Base-by-base conservation (phyloP, 2,113 vertebrate species). In the Pelobates fuscus region DNA sequence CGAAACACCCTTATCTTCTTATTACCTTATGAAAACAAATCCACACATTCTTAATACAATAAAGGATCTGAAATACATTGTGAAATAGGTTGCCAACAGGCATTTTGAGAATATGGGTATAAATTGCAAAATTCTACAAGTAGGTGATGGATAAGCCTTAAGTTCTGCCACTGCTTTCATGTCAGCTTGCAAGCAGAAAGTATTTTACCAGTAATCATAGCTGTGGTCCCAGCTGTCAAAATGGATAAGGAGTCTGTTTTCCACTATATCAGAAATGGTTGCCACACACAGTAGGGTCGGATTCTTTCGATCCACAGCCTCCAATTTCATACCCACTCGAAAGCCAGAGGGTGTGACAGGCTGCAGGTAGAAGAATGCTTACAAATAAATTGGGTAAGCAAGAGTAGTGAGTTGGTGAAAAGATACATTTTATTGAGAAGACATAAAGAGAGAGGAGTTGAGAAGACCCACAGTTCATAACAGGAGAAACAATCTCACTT, bases 161-260 rank as follows among this genome's bases (percentile, higher is more conserved):
- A n/a, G n/a, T n/a, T n/a, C n/a, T n/a, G n/a, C n/a, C n/a, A n/a
- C n/a, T n/a, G n/a, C n/a, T n/a, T n/a, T n/a, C n/a, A n/a, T n/a
- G n/a, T n/a, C n/a, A n/a, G n/a, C n/a, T n/a, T n/a, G n/a, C n/a
- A n/a, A n/a, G n/a, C n/a, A n/a, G n/a, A n/a, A n/a, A n/a, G n/a
- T n/a, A n/a, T 24, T 2, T 49, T 84, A 97, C 96, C 94, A 98
- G 79, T 95, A 96, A 89, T 96, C 93, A 0, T 94, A 95, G 1
- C 87, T 91, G 78, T 95, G 92, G 25, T 95, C 94, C 93, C 94
- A 94, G 85, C 91, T 94, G 83, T 98, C 94, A 5, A 96, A 96
- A 63, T 95, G 95, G 83, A 97, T 90, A 11, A 95, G 92, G 30
- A 96, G 84, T 8, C 93, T 87, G 82, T 94, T 96, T 76, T 96